Base-by-base conservation (phyloP, 2,888 invertebrate species). In the Tetranychus piercei region DNA sequence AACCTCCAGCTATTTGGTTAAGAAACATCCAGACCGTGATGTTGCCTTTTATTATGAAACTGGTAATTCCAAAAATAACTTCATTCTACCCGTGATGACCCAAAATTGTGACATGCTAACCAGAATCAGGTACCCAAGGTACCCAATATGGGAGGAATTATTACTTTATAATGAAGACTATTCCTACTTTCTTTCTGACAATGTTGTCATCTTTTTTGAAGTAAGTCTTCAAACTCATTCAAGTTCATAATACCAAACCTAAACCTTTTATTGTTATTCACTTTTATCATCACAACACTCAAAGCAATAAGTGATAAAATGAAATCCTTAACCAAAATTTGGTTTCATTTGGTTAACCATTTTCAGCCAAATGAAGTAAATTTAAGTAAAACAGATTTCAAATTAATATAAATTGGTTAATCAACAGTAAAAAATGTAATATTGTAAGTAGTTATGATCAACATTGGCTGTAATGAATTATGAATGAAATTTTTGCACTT, bases 111-210 rank as follows among this genome's bases (percentile, higher is more conserved):
- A 87, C 80, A n/a, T 73, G 22, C 8, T 73, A 15, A 45, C 20
- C n/a, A 44, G 34, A 73, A 45, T 73, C 9, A 11, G 55, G 15
- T 73, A 73, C 45, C 73, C 23, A 34, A 5, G 18, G 64, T 72
- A 18, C 67, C 88, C 88, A 6, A 81, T 83, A 1, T 89, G 89
- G 89, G 87, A 89, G 80, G 88, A 89, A 80, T 82, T 86, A 72
- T 79, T 89, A 8, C 80, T 88, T 64, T 86, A 88, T 78, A 87
- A 88, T 80, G 87, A 88, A 80, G 85, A 84, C 72, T 83, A 82
- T 76, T 80, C 83, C 73, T 81, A 83, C 78, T 82, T 86, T 73
- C 78, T 82, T 6, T 80, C 81, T 74, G 78, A 81, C 11, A 80
- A 83, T 76, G 81, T 83, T 3, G 79, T 86, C 11, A 75, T 86